A percentile compares a stretch with the other conserved stretches of the same genome.
phyloP scores from a whole-genome alignment of 1,140 invertebrate species.

The Copidosoma floridanum region DNA sequence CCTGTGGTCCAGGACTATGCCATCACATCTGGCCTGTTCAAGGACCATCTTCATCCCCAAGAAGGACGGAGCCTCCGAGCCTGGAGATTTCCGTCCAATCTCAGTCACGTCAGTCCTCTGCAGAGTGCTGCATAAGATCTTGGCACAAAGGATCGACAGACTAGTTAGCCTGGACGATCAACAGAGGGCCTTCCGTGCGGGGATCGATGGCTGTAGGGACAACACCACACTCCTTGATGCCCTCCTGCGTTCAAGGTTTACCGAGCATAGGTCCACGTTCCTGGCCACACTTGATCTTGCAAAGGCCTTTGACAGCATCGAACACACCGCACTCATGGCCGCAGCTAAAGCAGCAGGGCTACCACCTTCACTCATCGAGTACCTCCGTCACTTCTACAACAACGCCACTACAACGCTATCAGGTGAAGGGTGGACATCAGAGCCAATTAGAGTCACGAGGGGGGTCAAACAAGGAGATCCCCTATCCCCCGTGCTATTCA shows the following conservation, averaged over 20 bases:
- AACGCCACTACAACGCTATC: not conserved
- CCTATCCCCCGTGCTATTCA: slow-evolving; percentile 31
- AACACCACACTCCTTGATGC: too few relatives aligned
- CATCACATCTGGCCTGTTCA: not conserved
- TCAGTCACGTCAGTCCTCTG: slow-evolving; percentile 21
- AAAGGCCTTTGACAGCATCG: too few relatives aligned
- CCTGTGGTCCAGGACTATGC: not conserved
- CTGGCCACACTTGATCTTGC: too few relatives aligned
- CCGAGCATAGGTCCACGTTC: too few relatives aligned
- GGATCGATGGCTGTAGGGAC: slow-evolving; percentile 21
- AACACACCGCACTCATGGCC: too few relatives aligned
- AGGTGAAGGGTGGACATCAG: too few relatives aligned
- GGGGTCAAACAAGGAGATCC: slow-evolving; percentile 31
- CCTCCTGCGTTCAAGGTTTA: too few relatives aligned
- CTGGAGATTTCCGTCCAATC: slow-evolving; percentile 27
- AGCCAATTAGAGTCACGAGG: not conserved
- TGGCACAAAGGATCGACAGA: slow-evolving; percentile 13
- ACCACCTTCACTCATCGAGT: too few relatives aligned
- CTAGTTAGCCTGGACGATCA: too few relatives aligned
- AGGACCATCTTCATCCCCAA: slow-evolving; percentile 34
- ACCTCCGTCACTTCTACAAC: slow-evolving; percentile 14
- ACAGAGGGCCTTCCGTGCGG: slow-evolving; percentile 27
- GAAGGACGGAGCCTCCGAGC: not conserved
- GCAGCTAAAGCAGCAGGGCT: too few relatives aligned
- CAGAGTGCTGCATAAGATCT: slow-evolving; percentile 29